Percentiles rank a stretch among this genome's conserved stretches.
phyloP scores from a whole-genome alignment of 2,797 vertebrate species.

The Phalloptychus januarius region DNA sequence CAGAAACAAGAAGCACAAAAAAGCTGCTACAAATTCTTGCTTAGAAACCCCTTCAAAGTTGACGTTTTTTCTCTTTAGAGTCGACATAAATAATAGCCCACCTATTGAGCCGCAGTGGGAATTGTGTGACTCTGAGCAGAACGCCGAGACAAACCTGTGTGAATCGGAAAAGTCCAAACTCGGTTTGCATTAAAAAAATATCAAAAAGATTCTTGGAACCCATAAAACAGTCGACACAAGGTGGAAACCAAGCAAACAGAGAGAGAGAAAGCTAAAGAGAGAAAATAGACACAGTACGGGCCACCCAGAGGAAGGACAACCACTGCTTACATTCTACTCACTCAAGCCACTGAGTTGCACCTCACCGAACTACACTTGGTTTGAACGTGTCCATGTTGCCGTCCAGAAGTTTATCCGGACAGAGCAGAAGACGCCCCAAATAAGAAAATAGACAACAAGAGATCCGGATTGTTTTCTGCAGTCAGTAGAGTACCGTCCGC shows the following conservation, averaged over 20 bases:
- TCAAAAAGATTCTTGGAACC: background rate
- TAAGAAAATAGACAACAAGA: conserved; percentile 32
- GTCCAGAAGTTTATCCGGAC: conserved; percentile 11
- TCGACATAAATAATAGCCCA: background rate
- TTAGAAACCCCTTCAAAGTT: background rate
- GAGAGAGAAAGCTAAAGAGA: background rate
- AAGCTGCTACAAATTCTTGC: background rate
- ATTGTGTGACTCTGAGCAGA: background rate
- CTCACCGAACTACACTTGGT: conserved; percentile 27
- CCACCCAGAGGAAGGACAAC: conserved; percentile 44
- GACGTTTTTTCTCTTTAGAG: background rate
- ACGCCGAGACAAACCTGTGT: background rate
- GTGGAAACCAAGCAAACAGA: background rate
- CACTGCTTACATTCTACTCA: conserved; percentile 62
- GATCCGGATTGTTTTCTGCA: conserved; percentile 26
- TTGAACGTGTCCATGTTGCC: conserved; percentile 21
- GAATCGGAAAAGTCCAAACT: background rate
- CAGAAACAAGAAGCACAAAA: background rate
- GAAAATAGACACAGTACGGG: conserved; percentile 18
- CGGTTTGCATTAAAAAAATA: background rate
- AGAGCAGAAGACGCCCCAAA: conserved; percentile 34
- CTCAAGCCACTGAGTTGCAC: conserved; percentile 38
- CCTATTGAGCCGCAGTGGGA: background rate
- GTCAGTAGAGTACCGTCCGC: background rate
- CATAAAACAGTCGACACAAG: background rate